Percentiles rank a stretch among this genome's conserved stretches.
These are phyloP conservation scores for Euspilapteryx auroguttella DNA, from an alignment of 2,888 invertebrate genomes.

Conservation along the genomic window DNA sequence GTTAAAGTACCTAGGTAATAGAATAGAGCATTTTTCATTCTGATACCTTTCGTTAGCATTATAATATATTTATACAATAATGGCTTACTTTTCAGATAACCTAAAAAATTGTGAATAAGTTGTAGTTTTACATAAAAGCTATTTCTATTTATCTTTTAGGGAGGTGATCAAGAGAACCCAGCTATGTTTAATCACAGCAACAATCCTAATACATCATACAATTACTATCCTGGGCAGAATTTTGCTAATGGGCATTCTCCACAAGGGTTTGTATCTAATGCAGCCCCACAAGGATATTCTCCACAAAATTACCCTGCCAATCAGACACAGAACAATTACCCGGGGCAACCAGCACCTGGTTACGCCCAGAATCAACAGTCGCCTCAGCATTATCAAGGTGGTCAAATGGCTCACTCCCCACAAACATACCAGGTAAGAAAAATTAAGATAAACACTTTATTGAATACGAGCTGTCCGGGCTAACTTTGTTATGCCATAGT, in stretches of 20 bases:
- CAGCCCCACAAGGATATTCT: conserved; percentile 39
- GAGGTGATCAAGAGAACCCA: conserved; percentile 47
- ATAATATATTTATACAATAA: too few relatives aligned
- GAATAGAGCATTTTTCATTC: too few relatives aligned
- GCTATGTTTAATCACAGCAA: conserved; percentile 46
- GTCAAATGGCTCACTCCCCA: conserved; percentile 36
- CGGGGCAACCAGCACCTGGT: conserved; percentile 32
- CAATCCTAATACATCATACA: conserved; percentile 38
- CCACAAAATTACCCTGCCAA: conserved; percentile 37
- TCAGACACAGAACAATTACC: conserved; percentile 28
- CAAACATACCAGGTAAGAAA: conserved; percentile 59
- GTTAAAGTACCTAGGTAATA: too few relatives aligned
- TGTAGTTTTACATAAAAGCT: too few relatives aligned
- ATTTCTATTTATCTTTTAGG: conserved; percentile 22
- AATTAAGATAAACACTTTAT: neutral
- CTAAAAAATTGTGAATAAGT: too few relatives aligned
- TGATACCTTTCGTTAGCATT: too few relatives aligned
- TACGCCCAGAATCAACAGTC: conserved; percentile 44
- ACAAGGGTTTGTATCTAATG: conserved; percentile 36
- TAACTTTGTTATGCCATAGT: too few relatives aligned
- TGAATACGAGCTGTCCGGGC: too few relatives aligned
- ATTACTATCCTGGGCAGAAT: conserved; percentile 47
- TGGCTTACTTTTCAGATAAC: too few relatives aligned
- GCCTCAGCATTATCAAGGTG: conserved; percentile 41
- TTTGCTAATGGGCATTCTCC: conserved; percentile 53